Evolutionary conservation across 2,113 vertebrate genomes (phyloP).

Genomic region (Callochromis pleurospilus): DNA sequence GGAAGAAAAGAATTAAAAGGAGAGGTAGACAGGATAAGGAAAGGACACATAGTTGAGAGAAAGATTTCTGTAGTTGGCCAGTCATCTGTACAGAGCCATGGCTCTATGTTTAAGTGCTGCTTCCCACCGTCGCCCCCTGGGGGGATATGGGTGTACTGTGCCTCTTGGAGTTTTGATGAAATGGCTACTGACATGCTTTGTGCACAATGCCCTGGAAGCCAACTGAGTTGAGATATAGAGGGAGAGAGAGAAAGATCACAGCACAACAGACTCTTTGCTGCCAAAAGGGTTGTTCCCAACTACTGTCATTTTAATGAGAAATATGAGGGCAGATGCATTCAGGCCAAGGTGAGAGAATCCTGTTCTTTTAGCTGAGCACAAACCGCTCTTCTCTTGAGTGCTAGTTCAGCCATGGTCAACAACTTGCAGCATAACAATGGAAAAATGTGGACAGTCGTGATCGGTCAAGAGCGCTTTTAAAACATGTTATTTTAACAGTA

Average conservation of each 20-base stretch:
- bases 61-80: conserved; percentile 5
- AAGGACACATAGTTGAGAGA: background rate
- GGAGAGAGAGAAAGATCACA: background rate
- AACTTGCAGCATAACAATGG: background rate
- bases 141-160: conserved; percentile 16
- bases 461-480: conserved; percentile 4
- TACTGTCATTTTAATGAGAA: conserved; percentile 21
- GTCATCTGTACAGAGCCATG: conserved; percentile 1
- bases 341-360: conserved; percentile 46
- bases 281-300: conserved; percentile 23
- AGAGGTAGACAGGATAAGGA: conserved; percentile 1
- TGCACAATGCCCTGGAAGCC: conserved; percentile 36
- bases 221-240: conserved; percentile 11
- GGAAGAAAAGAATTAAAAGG: background rate
- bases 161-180: conserved; percentile 37
- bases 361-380: conserved; percentile 1
- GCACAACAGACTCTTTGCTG: conserved; percentile 4
- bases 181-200: conserved; percentile 52
- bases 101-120: background rate
- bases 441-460: conserved; percentile 2
- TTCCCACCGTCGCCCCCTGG: conserved; percentile 24
- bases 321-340: conserved; percentile 1
- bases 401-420: conserved; percentile 8
- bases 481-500: background rate
- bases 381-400: background rate